Evolutionary conservation across 2,113 vertebrate species (phyloP).

Genomic region (Panthera tigris): DNA sequence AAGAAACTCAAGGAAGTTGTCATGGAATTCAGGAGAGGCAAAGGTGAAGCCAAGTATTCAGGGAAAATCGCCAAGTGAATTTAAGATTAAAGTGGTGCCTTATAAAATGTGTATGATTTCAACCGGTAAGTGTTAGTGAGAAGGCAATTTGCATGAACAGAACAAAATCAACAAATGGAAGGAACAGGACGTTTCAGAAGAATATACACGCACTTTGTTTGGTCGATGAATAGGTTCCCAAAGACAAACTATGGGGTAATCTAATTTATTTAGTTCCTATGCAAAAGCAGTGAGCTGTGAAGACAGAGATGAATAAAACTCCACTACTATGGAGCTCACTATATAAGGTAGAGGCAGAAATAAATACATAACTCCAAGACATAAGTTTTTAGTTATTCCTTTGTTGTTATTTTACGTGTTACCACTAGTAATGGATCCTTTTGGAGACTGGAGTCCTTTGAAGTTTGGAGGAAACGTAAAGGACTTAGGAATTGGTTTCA

Average conservation of each 20-base stretch:
- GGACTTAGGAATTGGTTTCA: neutral
- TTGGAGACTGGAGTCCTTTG: neutral
- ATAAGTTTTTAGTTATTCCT: neutral
- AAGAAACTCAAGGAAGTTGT: neutral
- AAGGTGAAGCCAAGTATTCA: neutral
- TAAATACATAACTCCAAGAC: neutral
- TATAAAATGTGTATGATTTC: neutral
- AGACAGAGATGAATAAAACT: neutral
- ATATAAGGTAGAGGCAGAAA: neutral
- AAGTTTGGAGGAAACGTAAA: neutral
- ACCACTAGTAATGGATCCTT: neutral
- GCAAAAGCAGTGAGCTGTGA: neutral
- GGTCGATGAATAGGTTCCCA: neutral
- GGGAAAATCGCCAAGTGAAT: neutral
- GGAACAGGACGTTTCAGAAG: neutral
- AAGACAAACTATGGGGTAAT: neutral
- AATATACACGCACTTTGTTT: neutral
- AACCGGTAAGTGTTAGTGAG: neutral
- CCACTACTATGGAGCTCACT: neutral
- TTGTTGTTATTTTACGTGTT: neutral
- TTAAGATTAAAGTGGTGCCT: neutral
- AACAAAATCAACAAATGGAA: neutral
- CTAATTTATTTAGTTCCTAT: neutral
- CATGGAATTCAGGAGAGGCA: neutral
- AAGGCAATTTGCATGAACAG: neutral